A percentile compares a stretch with the other conserved stretches of the same genome.
Conservation (phyloP, 2,113 vertebrate genomes). For the Steatornis caripensis region DNA sequence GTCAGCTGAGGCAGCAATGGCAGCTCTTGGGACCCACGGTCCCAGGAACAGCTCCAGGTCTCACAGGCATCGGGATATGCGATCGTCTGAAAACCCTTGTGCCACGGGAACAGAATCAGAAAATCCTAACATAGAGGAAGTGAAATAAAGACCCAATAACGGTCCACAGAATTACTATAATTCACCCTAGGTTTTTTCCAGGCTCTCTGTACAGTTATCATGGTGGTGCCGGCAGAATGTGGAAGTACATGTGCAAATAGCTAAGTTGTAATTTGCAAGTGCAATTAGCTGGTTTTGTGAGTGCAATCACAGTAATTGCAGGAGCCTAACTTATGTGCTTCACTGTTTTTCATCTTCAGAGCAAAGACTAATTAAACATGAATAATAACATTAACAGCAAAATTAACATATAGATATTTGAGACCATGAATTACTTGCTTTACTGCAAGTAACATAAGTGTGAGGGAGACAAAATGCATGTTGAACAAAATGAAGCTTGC, state of each 20-base stretch:
- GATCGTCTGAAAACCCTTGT: neutral
- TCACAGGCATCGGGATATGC: rapidly evolving
- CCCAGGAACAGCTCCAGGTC: neutral
- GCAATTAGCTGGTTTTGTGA: conserved; percentile 70
- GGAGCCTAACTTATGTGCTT: conserved; percentile 57
- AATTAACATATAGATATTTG: conserved; percentile 62
- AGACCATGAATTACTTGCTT: conserved; percentile 63
- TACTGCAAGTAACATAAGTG: neutral
- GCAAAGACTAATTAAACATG: conserved; percentile 68
- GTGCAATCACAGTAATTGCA: conserved; percentile 67
- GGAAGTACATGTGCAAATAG: conserved; percentile 62
- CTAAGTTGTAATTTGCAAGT: conserved; percentile 67
- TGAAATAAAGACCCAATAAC: conserved; percentile 11
- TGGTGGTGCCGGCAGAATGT: conserved; percentile 39
- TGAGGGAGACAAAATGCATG: conserved; percentile 23
- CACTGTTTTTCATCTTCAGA: conserved; percentile 60
- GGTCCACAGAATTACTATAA: conserved; percentile 25
- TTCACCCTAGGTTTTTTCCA: neutral
- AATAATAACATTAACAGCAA: conserved; percentile 66
- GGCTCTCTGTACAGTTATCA: conserved; percentile 5
- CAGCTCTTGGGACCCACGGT: rapidly evolving
- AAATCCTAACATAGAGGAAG: neutral
- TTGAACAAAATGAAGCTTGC: conserved; percentile 4
- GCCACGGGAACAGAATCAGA: neutral
- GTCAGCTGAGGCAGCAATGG: neutral